These are phyloP conservation scores for Cromileptes altivelis DNA, from an alignment of 2,113 vertebrate species.

Conservation along the genomic window DNA sequence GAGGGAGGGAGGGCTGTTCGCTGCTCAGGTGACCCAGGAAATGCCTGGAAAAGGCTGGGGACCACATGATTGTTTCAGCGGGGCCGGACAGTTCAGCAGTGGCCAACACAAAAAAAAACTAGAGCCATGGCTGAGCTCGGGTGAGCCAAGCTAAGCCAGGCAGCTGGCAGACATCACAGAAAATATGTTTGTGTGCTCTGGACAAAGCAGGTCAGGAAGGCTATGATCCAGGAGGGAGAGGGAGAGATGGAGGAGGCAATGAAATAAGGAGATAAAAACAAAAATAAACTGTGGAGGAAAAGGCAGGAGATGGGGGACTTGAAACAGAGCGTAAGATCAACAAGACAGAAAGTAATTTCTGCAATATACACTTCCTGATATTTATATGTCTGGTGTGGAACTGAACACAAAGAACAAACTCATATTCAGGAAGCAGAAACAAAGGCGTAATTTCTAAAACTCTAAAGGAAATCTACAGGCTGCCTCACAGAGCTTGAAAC, in stretches of 20 bases:
- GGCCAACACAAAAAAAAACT: conserved; percentile 59
- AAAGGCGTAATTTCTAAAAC: conserved; percentile 1
- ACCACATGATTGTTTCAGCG: conserved; percentile 72
- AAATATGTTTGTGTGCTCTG: conserved; percentile 74
- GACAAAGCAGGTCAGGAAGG: conserved; percentile 71
- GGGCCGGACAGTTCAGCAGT: conserved; percentile 33
- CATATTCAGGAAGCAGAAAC: neutral
- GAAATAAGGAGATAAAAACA: conserved; percentile 33
- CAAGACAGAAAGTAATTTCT: neutral
- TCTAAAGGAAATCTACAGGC: neutral
- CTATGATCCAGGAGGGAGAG: conserved; percentile 48
- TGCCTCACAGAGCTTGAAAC: neutral
- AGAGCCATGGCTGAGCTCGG: conserved; percentile 51
- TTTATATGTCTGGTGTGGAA: neutral
- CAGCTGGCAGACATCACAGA: conserved; percentile 74
- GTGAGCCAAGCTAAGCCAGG: conserved; percentile 68
- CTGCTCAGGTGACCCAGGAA: conserved; percentile 83
- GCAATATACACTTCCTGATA: neutral
- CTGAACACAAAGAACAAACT: neutral
- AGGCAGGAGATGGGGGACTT: conserved; percentile 3
- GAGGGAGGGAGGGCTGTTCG: conserved; percentile 34
- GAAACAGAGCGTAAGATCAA: conserved; percentile 12
- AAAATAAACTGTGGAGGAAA: conserved; percentile 25
- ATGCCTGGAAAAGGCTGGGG: conserved; percentile 76
- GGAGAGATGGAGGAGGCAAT: conserved; percentile 32